A percentile compares a stretch with the other conserved stretches of the same genome.
Conservation (phyloP, 37 sponge, comb jelly and placozoan species). For the Oopsacas minuta region DNA sequence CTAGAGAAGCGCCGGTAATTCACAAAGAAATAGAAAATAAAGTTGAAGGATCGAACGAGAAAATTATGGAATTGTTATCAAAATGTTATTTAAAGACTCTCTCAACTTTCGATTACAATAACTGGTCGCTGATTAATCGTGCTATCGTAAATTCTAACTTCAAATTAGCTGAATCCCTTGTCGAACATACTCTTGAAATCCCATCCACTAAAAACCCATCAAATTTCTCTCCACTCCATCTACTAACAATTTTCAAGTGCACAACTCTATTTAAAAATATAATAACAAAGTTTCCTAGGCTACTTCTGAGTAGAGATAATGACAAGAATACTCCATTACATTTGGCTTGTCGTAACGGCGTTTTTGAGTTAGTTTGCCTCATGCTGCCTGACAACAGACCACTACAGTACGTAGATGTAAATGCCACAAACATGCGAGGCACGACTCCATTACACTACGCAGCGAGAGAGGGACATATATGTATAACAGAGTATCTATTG, state of each 20-base stretch:
- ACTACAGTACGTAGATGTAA: not conserved
- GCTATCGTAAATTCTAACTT: not conserved
- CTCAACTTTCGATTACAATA: not conserved
- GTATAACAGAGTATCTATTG: not conserved
- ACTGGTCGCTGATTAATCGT: constrained; percentile 10
- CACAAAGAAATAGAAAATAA: not conserved
- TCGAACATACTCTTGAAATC: not conserved
- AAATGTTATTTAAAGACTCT: not conserved
- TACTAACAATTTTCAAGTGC: not conserved
- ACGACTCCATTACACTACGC: not conserved
- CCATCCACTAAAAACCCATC: not conserved
- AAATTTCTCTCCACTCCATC: not conserved
- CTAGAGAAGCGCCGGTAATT: not conserved
- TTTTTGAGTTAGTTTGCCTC: not conserved
- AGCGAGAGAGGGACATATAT: not conserved
- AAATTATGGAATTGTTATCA: not conserved
- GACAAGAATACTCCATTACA: not conserved
- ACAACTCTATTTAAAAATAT: not conserved
- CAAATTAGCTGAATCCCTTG: not conserved
- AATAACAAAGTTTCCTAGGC: not conserved
- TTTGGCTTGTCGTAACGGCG: constrained; percentile 9
- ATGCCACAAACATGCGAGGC: not conserved
- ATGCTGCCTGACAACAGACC: not conserved
- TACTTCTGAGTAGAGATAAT: not conserved
- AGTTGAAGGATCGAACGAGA: not conserved